Conservation (phyloP, 2,113 vertebrate genomes). For the Triplophysa tibetana region DNA sequence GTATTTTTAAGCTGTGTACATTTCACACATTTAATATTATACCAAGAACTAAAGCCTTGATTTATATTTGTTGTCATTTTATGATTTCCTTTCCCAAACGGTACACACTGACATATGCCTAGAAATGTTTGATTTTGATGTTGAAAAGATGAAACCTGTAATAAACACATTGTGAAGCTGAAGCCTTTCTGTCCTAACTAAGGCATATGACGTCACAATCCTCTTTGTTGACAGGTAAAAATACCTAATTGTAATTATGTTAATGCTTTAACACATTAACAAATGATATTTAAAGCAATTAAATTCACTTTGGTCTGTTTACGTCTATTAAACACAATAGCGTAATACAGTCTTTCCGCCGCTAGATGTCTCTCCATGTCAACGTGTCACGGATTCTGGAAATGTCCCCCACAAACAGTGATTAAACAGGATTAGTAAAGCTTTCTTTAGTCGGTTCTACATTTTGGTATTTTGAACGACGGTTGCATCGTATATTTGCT, state of each 20-base stretch:
- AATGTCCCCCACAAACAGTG: not conserved
- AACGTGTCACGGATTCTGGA: not conserved
- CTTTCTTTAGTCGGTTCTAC: not conserved
- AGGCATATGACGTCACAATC: not conserved
- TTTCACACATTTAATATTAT: not conserved
- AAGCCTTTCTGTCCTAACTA: not conserved
- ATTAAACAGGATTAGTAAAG: not conserved
- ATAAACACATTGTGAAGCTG: not conserved
- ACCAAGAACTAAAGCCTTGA: not conserved
- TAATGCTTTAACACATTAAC: too few relatives aligned
- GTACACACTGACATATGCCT: not conserved
- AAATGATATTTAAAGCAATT: too few relatives aligned
- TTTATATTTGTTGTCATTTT: not conserved
- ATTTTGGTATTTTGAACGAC: not conserved
- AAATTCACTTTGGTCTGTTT: too few relatives aligned
- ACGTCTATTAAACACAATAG: not conserved
- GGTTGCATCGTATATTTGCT: not conserved
- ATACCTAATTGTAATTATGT: too few relatives aligned
- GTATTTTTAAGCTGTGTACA: not conserved
- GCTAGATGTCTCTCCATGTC: conserved; percentile 35
- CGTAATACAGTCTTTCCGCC: not conserved
- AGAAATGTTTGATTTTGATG: not conserved
- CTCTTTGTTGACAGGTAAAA: not conserved
- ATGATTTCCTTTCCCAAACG: not conserved
- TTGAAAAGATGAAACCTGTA: not conserved